Base-by-base conservation (phyloP, 2,888 invertebrate species). In the Pasiphila rectangulata region DNA sequence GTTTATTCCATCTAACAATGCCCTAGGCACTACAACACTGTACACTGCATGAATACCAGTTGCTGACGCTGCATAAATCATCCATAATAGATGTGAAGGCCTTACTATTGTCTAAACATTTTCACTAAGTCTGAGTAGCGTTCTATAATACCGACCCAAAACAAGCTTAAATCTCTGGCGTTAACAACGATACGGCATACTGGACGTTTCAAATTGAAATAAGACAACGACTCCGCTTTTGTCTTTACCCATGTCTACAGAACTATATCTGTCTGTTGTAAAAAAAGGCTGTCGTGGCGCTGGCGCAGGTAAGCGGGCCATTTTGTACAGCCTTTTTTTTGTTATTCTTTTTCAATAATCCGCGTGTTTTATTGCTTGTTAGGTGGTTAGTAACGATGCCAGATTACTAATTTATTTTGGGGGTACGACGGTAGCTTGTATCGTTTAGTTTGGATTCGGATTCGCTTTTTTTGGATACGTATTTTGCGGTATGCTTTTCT, bases 221-320 rank as follows among this genome's bases (percentile, higher is more conserved):
- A 80, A 70, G 80, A 85, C 75, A 79, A 83, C 75, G 75, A 75
- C 72, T 69, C 52, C 62, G 73, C 81, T 83, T 83, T 86, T 86
- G 83, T 86, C 78, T 87, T n/a, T 84, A 82, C 79, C 75, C 79
- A 76, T 83, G 85, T 85, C 80, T 83, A 83, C 82, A 73, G 76
- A 72, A 77, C 76, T 79, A 76, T 80, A 79, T 79, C 77, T 79
- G 69, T 69, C 61, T 69, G 69, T 73, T 72, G 75, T 72, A 76
- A 67, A 67, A 59, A 55, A 51, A 56, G 21, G 69, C 67, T 62
- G 63, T 65, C 74, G 72, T 69, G 76, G 73, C 73, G 73, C 73
- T 64, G 5, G 17, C 78, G 76, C 84, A 85, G 85, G 84, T 84
- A 83, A 78, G 63, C 60, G 77, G 65, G 73, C 80, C 82, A 80